These are phyloP conservation scores for Xerus inauris DNA, from an alignment of 2,113 vertebrate genomes.

Conservation along the genomic window DNA sequence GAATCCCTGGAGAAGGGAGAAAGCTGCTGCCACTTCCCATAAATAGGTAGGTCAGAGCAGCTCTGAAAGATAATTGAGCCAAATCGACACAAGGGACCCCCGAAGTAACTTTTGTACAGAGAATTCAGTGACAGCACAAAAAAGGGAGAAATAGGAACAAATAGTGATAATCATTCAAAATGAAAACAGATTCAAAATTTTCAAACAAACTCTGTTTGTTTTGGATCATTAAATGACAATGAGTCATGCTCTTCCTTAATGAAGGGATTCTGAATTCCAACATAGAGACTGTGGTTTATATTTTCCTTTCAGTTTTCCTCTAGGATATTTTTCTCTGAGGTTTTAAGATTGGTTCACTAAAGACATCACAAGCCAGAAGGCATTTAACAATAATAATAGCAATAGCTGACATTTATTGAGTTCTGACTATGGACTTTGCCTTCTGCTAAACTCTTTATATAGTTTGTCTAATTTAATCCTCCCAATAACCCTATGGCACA, in stretches of 20 bases:
- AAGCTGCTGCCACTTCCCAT: slow-evolving; percentile 23
- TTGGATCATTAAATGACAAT: slow-evolving; percentile 31
- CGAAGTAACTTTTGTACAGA: slow-evolving; percentile 31
- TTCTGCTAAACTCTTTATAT: slow-evolving; percentile 18
- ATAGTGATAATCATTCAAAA: neutral
- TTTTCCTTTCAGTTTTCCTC: slow-evolving; percentile 36
- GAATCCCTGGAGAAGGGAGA: slow-evolving; percentile 36
- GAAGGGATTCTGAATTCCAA: slow-evolving; percentile 6
- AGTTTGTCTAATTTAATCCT: slow-evolving; percentile 11
- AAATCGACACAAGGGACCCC: slow-evolving; percentile 22
- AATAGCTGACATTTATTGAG: slow-evolving; percentile 29
- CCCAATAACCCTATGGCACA: neutral
- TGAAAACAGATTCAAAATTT: slow-evolving; percentile 38
- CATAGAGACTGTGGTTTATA: neutral
- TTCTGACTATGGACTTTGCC: neutral
- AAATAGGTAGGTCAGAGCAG: slow-evolving; percentile 37
- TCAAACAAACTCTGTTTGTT: neutral
- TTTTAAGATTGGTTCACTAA: neutral
- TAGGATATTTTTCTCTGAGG: slow-evolving; percentile 9
- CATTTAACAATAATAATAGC: slow-evolving; percentile 1
- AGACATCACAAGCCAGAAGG: neutral
- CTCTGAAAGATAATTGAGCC: slow-evolving; percentile 53
- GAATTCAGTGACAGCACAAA: slow-evolving; percentile 44
- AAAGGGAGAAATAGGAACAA: neutral
- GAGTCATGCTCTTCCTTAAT: neutral